Conservation (phyloP, 2,888 invertebrate genomes). For the Chrysolina haemoptera region DNA sequence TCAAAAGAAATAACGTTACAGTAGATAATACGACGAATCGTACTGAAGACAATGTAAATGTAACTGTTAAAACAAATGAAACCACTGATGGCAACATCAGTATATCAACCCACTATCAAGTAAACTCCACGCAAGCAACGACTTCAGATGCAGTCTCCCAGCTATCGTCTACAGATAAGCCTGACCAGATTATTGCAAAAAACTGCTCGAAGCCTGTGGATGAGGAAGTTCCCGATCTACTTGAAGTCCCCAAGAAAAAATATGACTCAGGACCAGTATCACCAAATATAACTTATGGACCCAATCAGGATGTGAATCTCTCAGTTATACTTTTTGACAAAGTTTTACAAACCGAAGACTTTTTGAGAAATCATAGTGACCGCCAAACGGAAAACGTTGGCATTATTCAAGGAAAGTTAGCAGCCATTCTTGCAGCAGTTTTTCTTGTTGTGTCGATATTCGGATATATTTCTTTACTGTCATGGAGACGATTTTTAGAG, state of each 20-base stretch:
- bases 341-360: not conserved
- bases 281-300: not conserved
- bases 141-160: not conserved
- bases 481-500: slow-evolving; percentile 70
- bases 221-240: not conserved
- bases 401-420: slow-evolving; percentile 53
- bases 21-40: too few relatives aligned
- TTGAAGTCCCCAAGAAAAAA: not conserved
- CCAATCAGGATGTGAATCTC: not conserved
- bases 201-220: not conserved
- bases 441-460: slow-evolving; percentile 65
- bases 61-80: not conserved
- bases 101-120: not conserved
- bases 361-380: not conserved
- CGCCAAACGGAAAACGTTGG: slow-evolving; percentile 18
- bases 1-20: not conserved
- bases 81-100: not conserved
- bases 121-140: not conserved
- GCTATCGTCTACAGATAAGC: not conserved
- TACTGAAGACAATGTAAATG: not conserved
- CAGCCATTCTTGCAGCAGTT: slow-evolving; percentile 56
- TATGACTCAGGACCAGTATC: not conserved
- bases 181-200: too few relatives aligned
- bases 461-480: slow-evolving; percentile 67
- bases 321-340: not conserved